Percentiles rank a stretch among this genome's conserved stretches.
phyloP scores from a whole-genome alignment of 2,797 vertebrate genomes.

The Taeniopygia guttata region DNA sequence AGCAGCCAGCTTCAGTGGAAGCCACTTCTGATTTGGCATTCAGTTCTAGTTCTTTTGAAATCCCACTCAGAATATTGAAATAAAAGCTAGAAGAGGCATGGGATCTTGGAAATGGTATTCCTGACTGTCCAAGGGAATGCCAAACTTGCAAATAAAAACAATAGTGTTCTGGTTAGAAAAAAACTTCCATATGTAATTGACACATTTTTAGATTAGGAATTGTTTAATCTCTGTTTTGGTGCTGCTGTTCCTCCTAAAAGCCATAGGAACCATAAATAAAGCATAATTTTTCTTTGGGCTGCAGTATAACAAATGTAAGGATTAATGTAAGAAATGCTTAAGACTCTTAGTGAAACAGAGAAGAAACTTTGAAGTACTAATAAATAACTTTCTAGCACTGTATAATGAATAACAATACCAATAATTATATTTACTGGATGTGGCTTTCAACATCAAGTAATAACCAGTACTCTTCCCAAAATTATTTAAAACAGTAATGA shows the following conservation, averaged over 20 bases:
- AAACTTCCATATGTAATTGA: not conserved
- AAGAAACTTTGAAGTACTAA: not conserved
- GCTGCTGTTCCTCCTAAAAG: not conserved
- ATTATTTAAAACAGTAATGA: not conserved
- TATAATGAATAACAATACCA: not conserved
- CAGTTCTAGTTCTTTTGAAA: not conserved
- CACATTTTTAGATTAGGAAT: not conserved
- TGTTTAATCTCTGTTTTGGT: not conserved
- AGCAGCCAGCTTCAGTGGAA: not conserved
- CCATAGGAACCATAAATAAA: not conserved
- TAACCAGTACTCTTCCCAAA: not conserved
- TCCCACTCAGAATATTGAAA: not conserved
- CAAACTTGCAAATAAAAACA: not conserved
- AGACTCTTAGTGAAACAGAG: not conserved
- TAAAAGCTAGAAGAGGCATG: not conserved
- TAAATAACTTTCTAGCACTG: not conserved
- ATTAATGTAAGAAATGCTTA: not conserved
- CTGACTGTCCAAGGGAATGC: not conserved
- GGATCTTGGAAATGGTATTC: not conserved
- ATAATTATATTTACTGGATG: not conserved
- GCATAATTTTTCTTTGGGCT: not conserved
- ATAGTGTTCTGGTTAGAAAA: not conserved
- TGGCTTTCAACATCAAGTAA: not conserved
- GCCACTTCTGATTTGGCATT: not conserved
- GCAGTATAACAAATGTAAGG: not conserved